phyloP scores from a whole-genome alignment of 1,140 invertebrate genomes.

The Cotesia chilonis region DNA sequence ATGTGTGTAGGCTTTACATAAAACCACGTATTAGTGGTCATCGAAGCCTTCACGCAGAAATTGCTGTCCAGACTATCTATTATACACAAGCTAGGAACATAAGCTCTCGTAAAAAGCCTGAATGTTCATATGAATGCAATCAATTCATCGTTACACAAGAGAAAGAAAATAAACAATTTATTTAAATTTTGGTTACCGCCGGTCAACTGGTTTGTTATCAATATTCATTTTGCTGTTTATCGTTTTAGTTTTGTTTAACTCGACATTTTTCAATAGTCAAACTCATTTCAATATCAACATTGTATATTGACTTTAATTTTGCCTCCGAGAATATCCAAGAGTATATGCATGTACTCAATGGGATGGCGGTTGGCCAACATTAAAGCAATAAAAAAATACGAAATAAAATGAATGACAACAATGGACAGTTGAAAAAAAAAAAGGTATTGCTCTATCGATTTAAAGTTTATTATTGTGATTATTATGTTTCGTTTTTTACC shows the following conservation, averaged over 20 bases:
- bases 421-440: constrained; percentile 2
- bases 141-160: background rate
- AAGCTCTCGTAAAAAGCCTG: background rate
- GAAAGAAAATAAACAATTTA: background rate
- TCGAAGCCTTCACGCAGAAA: constrained; percentile 23
- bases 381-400: constrained; percentile 6
- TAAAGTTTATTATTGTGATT: background rate
- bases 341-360: background rate
- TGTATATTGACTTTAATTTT: background rate
- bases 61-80: constrained; percentile 1
- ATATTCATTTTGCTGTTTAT: background rate
- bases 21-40: constrained; percentile 6
- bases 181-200: background rate
- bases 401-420: constrained; percentile 1
- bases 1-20: background rate
- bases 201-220: background rate
- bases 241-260: background rate
- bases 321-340: background rate
- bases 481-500: background rate
- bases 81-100: background rate
- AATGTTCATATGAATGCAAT: background rate
- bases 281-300: constrained; percentile 7
- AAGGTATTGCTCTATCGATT: constrained; percentile 10
- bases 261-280: background rate
- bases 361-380: constrained; percentile 7